Evolutionary conservation across 1,140 invertebrate genomes (phyloP).

Genomic region (Lepidurus apus): DNA sequence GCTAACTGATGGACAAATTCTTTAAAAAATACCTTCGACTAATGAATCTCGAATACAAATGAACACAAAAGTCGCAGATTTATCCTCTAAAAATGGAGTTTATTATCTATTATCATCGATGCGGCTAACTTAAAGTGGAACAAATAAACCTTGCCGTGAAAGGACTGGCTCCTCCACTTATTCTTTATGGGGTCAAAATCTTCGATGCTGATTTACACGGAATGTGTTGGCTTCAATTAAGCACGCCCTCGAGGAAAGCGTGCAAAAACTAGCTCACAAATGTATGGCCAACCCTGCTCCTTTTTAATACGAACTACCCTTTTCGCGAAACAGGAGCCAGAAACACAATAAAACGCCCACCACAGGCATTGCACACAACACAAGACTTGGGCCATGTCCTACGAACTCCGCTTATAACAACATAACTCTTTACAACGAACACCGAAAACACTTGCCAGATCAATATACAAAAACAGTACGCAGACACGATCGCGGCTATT

Average conservation of each 20-base stretch:
- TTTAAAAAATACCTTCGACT: too few species aligned
- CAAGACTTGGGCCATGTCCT: slow-evolving; percentile 5
- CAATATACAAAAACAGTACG: slow-evolving; percentile 19
- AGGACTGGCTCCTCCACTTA: slow-evolving; percentile 11
- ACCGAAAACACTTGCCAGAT: slow-evolving; percentile 5
- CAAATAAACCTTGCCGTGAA: slow-evolving; percentile 11
- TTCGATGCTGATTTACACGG: slow-evolving; percentile 21
- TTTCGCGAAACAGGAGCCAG: not conserved
- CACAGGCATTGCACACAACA: slow-evolving; percentile 16
- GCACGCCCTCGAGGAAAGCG: not conserved
- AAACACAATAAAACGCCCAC: slow-evolving; percentile 10
- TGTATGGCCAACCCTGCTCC: not conserved
- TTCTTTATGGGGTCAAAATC: not conserved
- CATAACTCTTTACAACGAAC: slow-evolving; percentile 13
- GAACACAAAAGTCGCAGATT: not conserved
- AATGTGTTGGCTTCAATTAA: slow-evolving; percentile 16
- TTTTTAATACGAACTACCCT: not conserved
- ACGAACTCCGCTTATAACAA: not conserved
- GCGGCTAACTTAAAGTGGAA: not conserved
- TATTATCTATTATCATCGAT: slow-evolving; percentile 19
- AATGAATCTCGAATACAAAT: too few species aligned
- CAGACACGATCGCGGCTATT: not conserved
- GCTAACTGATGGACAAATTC: too few species aligned
- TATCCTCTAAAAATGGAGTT: slow-evolving; percentile 7
- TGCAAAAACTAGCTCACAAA: not conserved